Evolutionary conservation across 2,797 vertebrate genomes (phyloP), one percentile per base, ranked within the genome.

Genomic region (Tachyglossus aculeatus): DNA sequence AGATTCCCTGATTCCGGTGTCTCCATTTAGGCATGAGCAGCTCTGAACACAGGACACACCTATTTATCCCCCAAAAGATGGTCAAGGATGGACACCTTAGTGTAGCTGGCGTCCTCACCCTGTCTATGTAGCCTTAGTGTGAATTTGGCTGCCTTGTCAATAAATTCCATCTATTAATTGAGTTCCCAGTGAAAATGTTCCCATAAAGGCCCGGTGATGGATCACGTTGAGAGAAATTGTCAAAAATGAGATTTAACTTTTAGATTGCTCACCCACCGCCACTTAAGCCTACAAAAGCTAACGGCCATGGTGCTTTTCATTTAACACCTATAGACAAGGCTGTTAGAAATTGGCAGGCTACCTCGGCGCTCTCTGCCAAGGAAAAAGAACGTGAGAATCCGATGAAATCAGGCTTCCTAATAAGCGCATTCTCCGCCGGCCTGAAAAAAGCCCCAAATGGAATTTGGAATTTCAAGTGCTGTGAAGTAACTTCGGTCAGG

Each of bases 261-360:
- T 48, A 80, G 59, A 82, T 9, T 71, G 78, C 78, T 76, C 81
- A 73, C 76, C 76, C 53, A 57, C 63, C 78, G 83, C 71, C 76
- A 78, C 76, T 80, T 68, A 66, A 83, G 68, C 81, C 85, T 83
- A 85, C 81, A 71, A 80, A 83, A 81, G 76, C 73, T 74, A 43
- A 3, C 18, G 53, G 74, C 45, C 79, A 74, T 85, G 80, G 81
- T 83, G 78, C 71, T 82, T 83, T 76, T 80, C 85, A 83, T 76
- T 87, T 87, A 82, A 85, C 83, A 78, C 82, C 83, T 74, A 80
- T 60, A 3, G 31, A 83, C 37, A 22, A 85, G 78, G 24, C 76
- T 85, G 80, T 80, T 74, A 87, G 62, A 81, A 85, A 76, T 71
- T 85, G 85, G 85, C 85, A 87, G 60, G 71, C 68, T 59, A 83